phyloP scores from a whole-genome alignment of 2,113 vertebrate genomes.

The Trogon melanurus region DNA sequence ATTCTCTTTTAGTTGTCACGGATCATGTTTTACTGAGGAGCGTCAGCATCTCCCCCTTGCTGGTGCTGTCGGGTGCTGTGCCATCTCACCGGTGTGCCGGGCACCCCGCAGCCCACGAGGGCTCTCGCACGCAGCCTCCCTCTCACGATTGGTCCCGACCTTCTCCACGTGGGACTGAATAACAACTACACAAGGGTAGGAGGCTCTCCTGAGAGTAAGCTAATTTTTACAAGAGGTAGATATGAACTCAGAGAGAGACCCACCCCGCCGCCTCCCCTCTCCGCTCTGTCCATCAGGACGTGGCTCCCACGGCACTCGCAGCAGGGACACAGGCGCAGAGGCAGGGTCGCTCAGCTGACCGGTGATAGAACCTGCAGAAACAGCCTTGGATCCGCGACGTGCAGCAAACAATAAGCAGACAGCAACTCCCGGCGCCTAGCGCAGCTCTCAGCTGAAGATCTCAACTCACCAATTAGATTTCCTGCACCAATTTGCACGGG shows the following conservation, averaged over 20 bases:
- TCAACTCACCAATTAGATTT: not conserved
- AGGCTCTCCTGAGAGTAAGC: not conserved
- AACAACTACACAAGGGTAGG: not conserved
- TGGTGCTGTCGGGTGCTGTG: not conserved
- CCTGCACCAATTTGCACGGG: not conserved
- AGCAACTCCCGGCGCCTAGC: not conserved
- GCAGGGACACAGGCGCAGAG: not conserved
- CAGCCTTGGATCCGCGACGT: not conserved
- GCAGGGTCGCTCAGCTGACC: not conserved
- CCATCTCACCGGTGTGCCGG: not conserved
- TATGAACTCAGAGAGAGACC: not conserved
- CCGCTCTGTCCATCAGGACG: rapidly evolving
- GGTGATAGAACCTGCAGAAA: not conserved
- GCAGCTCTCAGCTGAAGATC: not conserved
- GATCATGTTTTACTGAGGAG: not conserved
- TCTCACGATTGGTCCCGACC: not conserved
- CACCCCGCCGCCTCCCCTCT: too few species aligned
- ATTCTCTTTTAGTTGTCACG: not conserved
- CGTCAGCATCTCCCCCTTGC: not conserved
- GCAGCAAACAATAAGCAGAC: not conserved
- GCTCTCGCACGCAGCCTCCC: not conserved
- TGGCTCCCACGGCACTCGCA: not conserved
- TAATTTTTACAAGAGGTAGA: not conserved
- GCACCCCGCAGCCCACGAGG: not conserved
- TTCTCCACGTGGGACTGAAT: not conserved